A percentile compares a stretch with the other conserved stretches of the same genome.
Evolutionary conservation across 2,888 invertebrate species (phyloP).

Genomic region (Neocrepidodera transversa): DNA sequence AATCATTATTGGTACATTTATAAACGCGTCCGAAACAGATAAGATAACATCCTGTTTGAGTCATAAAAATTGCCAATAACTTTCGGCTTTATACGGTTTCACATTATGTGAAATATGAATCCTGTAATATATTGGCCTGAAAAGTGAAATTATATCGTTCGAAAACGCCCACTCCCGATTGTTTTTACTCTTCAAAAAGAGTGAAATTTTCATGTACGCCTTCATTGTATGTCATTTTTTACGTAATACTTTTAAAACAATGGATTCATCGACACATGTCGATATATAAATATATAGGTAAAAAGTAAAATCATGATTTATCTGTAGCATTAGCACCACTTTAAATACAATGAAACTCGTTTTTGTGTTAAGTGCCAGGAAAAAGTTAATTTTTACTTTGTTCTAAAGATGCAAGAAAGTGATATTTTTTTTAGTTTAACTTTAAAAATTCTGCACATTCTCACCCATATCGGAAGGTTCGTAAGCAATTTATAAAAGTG

Average conservation of each 20-base stretch:
- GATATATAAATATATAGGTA: slow-evolving; percentile 15
- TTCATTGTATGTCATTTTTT: slow-evolving; percentile 9
- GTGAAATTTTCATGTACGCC: slow-evolving; percentile 25
- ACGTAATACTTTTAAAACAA: slow-evolving; percentile 21
- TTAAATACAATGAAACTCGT: slow-evolving; percentile 24
- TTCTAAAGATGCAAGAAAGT: no score
- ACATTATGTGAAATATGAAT: slow-evolving; percentile 9
- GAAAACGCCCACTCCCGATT: slow-evolving; percentile 29
- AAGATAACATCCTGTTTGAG: slow-evolving; percentile 1
- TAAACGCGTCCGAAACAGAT: no score
- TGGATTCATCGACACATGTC: slow-evolving; percentile 21
- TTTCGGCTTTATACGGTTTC: slow-evolving; percentile 9
- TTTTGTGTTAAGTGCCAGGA: no score
- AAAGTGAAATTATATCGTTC: slow-evolving; percentile 30
- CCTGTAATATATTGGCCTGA: slow-evolving; percentile 18
- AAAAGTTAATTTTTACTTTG: no score
- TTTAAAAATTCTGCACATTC: background rate
- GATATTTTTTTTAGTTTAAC: no score
- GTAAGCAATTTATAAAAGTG: slow-evolving; percentile 19
- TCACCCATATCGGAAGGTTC: slow-evolving; percentile 4
- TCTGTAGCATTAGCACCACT: slow-evolving; percentile 16
- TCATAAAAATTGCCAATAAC: slow-evolving; percentile 12
- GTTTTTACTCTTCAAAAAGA: slow-evolving; percentile 25
- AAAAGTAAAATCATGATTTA: slow-evolving; percentile 20
- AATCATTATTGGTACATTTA: no score